These are phyloP conservation scores for Empidonax alnorum DNA, from an alignment of 2,113 vertebrate genomes.

Conservation along the genomic window DNA sequence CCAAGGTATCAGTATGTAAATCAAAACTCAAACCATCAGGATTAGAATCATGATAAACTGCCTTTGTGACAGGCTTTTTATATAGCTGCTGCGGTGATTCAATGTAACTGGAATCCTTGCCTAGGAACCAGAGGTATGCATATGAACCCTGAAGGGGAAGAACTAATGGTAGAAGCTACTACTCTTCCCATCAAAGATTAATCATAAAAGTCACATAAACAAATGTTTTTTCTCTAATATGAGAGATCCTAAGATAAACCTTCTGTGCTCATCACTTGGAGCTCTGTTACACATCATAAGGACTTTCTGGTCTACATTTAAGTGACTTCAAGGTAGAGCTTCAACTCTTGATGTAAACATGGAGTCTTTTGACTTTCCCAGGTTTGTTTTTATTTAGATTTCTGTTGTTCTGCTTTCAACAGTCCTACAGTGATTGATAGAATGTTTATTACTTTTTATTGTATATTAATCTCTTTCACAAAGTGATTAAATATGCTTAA, in stretches of 20 bases:
- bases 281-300: not conserved
- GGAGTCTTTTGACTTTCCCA: not conserved
- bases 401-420: not conserved
- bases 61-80: not conserved
- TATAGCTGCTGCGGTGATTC: not conserved
- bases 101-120: not conserved
- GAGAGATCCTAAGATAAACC: not conserved
- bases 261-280: not conserved
- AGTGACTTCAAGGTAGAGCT: not conserved
- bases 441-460: not conserved
- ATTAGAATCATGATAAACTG: not conserved
- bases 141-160: not conserved
- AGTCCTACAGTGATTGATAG: not conserved
- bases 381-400: too few species aligned
- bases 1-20: not conserved
- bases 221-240: not conserved
- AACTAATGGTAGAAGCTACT: not conserved
- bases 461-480: not conserved
- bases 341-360: not conserved
- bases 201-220: not conserved
- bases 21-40: not conserved
- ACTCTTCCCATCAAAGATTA: not conserved
- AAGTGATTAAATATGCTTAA: not conserved
- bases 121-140: not conserved
- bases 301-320: not conserved